phyloP scores from a whole-genome alignment of 2,888 invertebrate genomes.

The Anthoptus insignis region DNA sequence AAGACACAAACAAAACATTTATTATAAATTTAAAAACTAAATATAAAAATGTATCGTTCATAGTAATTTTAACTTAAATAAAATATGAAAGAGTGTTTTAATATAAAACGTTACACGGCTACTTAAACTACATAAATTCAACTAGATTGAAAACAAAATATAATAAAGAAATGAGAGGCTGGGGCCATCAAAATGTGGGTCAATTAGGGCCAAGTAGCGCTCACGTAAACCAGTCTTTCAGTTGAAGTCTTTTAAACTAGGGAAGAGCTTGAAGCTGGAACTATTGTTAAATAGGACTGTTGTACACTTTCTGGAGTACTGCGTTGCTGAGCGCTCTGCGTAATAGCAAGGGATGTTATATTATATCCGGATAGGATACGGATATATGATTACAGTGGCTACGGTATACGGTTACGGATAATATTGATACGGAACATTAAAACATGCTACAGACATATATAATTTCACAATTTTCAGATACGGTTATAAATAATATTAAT shows the following conservation, averaged over 20 bases:
- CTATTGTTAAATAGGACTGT: slow-evolving; percentile 1
- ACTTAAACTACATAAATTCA: neutral
- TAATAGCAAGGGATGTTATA: too few species aligned
- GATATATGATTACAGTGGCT: too few species aligned
- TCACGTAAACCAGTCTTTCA: slow-evolving; percentile 1
- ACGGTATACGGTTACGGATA: too few species aligned
- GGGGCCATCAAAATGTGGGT: slow-evolving; percentile 10
- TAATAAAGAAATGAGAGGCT: slow-evolving; percentile 3
- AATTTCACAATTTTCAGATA: too few species aligned
- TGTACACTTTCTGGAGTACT: slow-evolving; percentile 4
- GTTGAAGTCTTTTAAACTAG: slow-evolving; percentile 17
- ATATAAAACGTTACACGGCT: neutral
- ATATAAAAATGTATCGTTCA: too few species aligned
- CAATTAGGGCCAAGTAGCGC: neutral
- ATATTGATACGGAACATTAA: too few species aligned
- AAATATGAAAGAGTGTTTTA: neutral
- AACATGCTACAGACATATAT: too few species aligned
- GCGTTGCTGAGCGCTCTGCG: neutral
- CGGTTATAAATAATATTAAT: too few species aligned
- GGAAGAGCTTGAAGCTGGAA: slow-evolving; percentile 14
- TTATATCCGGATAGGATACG: too few species aligned
- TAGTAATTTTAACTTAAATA: neutral
- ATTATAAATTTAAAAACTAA: too few species aligned
- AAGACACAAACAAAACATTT: too few species aligned
- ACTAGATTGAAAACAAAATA: neutral